Base-by-base conservation (phyloP, 2,113 vertebrate genomes). In the Pelmatolapia mariae region DNA sequence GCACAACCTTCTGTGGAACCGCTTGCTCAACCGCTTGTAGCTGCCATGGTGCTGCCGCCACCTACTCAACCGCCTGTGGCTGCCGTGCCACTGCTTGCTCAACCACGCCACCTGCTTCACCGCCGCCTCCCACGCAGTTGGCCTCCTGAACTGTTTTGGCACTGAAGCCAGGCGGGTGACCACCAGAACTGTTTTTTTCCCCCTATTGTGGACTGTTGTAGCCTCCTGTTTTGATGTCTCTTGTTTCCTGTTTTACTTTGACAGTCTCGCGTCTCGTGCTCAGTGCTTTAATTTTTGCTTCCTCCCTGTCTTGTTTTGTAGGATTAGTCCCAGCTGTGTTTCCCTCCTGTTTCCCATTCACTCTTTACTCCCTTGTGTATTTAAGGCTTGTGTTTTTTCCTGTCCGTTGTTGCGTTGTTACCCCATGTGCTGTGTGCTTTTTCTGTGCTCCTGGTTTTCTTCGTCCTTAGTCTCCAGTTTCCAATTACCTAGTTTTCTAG, bases 161-260 rank as follows among this genome's bases (percentile, higher is more conserved):
- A 24, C 53, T 54, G 53, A 11, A 22, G n/a, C 53, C 53, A 54
- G 53, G n/a, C 1, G n/a, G 53, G 53, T 54, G 53, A 54, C 53
- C 3, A 12, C 53, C 53, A 54, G 3, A 54, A 54, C n/a, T 24
- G 53, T 54, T 54, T 11, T 13, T 4, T 4, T 0, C 0, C 7
- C 4, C n/a, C 10, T 12, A 22, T 54, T 54, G 53, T 22, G 52
- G n/a, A 54, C n/a, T 54, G 52, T 54, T 54, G 52, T 24, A n/a
- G 53, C 53, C 53, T 54, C 53, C 53, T 54, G 52, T 4, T 54
- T 22, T 54, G 52, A 54, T 54, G 52, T 54, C 52, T 54, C 52
- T 22, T 54, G 52, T 22, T 54, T 54, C 52, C 52, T 54, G 3
- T 22, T 54, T 54, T 22, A 54, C 52, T 54, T 54, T 43, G 12